Conservation (phyloP, 2,888 invertebrate species). For the Pseudococcus longispinus region DNA sequence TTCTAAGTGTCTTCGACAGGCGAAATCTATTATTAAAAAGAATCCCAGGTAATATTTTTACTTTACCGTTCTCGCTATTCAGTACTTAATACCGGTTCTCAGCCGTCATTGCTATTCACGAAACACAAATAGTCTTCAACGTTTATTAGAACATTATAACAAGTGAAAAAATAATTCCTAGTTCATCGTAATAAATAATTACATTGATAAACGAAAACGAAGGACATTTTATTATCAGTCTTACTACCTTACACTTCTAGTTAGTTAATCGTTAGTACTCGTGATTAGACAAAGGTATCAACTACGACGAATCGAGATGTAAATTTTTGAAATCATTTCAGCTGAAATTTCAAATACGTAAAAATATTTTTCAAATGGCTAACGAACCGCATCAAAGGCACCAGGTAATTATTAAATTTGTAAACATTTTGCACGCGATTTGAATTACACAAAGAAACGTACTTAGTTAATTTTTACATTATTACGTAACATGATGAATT, state of each 20-base stretch:
- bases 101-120: background rate
- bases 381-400: conserved; percentile 6
- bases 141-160: background rate
- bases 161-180: conserved; percentile 5
- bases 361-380: background rate
- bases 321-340: background rate
- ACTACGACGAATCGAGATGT: background rate
- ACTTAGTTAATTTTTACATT: too few relatives aligned
- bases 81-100: background rate
- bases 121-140: background rate
- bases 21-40: conserved; percentile 6
- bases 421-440: background rate
- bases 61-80: background rate
- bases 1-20: background rate
- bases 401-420: background rate
- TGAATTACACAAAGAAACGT: background rate
- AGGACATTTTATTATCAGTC: conserved; percentile 34
- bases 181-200: conserved; percentile 24
- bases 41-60: background rate
- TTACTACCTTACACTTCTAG: background rate
- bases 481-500: background rate
- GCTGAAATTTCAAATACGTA: background rate
- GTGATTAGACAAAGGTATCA: background rate
- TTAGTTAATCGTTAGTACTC: background rate
- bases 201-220: conserved; percentile 24